Evolutionary conservation across 2,888 invertebrate species (phyloP).

Genomic region (Pherbina coryleti): DNA sequence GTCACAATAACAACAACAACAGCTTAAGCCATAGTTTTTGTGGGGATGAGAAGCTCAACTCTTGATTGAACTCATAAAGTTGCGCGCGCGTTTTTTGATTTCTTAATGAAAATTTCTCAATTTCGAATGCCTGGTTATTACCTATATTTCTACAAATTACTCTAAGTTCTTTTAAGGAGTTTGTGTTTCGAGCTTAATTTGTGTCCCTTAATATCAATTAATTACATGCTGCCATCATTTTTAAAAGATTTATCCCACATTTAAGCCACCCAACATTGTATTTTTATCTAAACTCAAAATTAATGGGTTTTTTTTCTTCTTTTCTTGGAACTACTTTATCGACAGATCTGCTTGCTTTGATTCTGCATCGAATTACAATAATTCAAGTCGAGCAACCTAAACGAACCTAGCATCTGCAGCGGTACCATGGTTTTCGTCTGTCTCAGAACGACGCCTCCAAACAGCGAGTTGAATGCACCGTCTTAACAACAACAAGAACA

Average conservation of each 20-base stretch:
- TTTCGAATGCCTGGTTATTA: neutral
- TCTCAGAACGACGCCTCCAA: constrained; percentile 8
- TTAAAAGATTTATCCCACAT: neutral
- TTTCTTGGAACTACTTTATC: neutral
- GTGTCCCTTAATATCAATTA: neutral
- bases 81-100: neutral
- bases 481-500: neutral
- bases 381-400: neutral
- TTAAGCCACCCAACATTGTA: neutral
- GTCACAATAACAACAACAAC: neutral
- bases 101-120: constrained; percentile 30
- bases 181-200: neutral
- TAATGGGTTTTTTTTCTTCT: neutral
- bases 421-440: neutral
- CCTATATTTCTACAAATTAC: neutral
- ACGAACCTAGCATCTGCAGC: neutral
- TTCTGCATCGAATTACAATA: neutral
- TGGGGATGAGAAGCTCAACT: constrained; percentile 30
- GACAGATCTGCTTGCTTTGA: neutral
- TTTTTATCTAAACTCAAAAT: neutral
- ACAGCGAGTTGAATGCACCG: constrained; percentile 18
- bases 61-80: constrained; percentile 11
- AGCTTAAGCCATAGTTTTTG: neutral
- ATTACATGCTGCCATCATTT: neutral
- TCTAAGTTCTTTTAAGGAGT: neutral